phyloP scores from a whole-genome alignment of 2,113 vertebrate species.

The Thunnus maccoyii region DNA sequence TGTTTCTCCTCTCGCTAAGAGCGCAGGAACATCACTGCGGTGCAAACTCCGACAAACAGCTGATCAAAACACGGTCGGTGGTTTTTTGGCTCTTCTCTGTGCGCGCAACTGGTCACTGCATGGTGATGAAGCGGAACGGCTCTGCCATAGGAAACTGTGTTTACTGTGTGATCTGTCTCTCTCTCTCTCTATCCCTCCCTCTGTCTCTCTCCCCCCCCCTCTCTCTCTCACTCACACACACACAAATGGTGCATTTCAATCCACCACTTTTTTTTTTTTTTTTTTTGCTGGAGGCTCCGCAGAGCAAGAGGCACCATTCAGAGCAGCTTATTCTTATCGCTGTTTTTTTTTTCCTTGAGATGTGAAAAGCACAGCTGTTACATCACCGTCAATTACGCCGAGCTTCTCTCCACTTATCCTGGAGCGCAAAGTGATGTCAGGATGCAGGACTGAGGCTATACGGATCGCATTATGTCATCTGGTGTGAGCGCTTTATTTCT shows the following conservation, averaged over 20 bases:
- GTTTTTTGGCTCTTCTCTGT: conserved; percentile 27
- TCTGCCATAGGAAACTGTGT: conserved; percentile 51
- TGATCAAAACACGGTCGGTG: conserved; percentile 43
- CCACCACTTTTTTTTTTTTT: conserved; percentile 27
- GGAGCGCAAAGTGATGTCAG: conserved; percentile 47
- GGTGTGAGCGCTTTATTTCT: neutral
- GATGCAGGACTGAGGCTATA: conserved; percentile 22
- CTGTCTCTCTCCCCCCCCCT: conserved; percentile 6
- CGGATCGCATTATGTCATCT: neutral
- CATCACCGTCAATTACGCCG: conserved; percentile 56
- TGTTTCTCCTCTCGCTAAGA: conserved; percentile 52
- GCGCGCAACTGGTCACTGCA: conserved; percentile 55
- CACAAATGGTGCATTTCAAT: conserved; percentile 56
- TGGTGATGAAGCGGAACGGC: conserved; percentile 54
- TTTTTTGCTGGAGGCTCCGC: conserved; percentile 41
- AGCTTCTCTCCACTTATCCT: conserved; percentile 29
- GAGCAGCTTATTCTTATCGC: conserved; percentile 22
- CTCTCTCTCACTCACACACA: neutral
- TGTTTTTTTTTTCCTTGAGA: neutral
- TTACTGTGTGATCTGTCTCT: conserved; percentile 46
- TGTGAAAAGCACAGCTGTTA: conserved; percentile 52
- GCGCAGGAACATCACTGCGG: conserved; percentile 72
- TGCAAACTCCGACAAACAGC: conserved; percentile 51
- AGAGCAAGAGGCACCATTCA: conserved; percentile 52
- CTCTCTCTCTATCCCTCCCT: conserved; percentile 3